Evolutionary conservation across 2,113 vertebrate genomes (phyloP), one percentile per base, ranked within the genome.

Genomic region (Takifugu flavidus): DNA sequence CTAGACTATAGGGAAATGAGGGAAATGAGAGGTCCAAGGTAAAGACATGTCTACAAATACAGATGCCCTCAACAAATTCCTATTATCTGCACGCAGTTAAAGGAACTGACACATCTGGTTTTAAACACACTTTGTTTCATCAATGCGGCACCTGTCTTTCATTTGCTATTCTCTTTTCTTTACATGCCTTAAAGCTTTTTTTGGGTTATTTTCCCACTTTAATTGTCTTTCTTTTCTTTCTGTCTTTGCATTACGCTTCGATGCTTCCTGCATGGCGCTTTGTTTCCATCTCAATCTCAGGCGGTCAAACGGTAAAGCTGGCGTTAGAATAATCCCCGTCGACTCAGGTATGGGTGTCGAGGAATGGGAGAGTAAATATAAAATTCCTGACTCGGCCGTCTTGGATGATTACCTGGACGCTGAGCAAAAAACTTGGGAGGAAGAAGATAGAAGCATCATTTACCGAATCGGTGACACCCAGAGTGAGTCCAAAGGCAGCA

Each of bases 391-490:
- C 56, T 91, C 89, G 8, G 75, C 86, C 28, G 68, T 93, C 60
- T 83, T 95, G 83, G 94, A 95, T 62, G 92, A 94, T 46, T 93
- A 93, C 80, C 76, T 96, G 83, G 91, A 94, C 47, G 73, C 89
- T 34, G 92, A 82, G 68, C 89, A 93, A 67, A 93, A 90, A 84
- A 88, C 82, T 2, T 92, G 91, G 89, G 92, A 93, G 68, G 91
- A 91, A 5, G 88, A 91, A 51, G 86, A 90, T 34, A 89, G 90
- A 81, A 60, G 52, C 72, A 85, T 90, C 45, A 89, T 89, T 55
- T 91, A 87, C 61, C 70, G 75, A 34, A 87, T 89, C 31, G 59
- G 79, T 13, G 86, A 80, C 62, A 66, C 58, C 72, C 63, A 72
- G 50, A 68, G 72, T 66, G 89, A 86, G 77, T 74, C 86, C 52